phyloP scores from a whole-genome alignment of 2,888 invertebrate species.

The Scaptomyza parva region DNA sequence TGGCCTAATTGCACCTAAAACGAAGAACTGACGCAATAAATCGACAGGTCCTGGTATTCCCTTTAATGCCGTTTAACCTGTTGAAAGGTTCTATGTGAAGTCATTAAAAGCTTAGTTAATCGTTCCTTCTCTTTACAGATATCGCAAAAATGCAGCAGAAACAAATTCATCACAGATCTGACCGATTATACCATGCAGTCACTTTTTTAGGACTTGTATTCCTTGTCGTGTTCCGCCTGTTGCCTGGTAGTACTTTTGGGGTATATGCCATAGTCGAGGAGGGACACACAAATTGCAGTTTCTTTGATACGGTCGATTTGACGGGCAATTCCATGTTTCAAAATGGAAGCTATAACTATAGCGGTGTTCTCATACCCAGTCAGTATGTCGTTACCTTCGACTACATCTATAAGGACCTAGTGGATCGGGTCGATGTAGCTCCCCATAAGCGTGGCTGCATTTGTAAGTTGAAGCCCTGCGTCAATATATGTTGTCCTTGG shows the following conservation, averaged over 20 bases:
- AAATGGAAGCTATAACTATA: slow-evolving; percentile 81
- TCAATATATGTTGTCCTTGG: slow-evolving; percentile 83
- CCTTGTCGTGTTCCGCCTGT: slow-evolving; percentile 52
- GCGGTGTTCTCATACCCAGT: slow-evolving; percentile 79
- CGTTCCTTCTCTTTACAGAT: slow-evolving; percentile 21
- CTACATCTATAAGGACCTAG: slow-evolving; percentile 67
- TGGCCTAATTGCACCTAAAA: slow-evolving; percentile 43
- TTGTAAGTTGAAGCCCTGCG: slow-evolving; percentile 82
- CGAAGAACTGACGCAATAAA: slow-evolving; percentile 28
- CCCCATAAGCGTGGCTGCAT: slow-evolving; percentile 83
- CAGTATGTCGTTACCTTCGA: slow-evolving; percentile 76
- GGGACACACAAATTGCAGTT: slow-evolving; percentile 69
- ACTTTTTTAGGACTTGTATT: slow-evolving; percentile 57
- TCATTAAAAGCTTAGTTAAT: not conserved
- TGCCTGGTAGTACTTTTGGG: slow-evolving; percentile 60
- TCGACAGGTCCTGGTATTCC: slow-evolving; percentile 8
- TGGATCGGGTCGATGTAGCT: slow-evolving; percentile 62
- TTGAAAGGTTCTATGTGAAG: slow-evolving; percentile 10
- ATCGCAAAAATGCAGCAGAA: slow-evolving; percentile 49
- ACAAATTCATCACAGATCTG: slow-evolving; percentile 42
- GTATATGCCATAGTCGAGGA: slow-evolving; percentile 52
- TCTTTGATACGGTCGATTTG: slow-evolving; percentile 82
- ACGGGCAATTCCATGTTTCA: slow-evolving; percentile 69
- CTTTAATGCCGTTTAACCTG: slow-evolving; percentile 21
- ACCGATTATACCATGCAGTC: slow-evolving; percentile 61